Conservation (phyloP, 2,797 vertebrate genomes). For the Numenius phaeopus region DNA sequence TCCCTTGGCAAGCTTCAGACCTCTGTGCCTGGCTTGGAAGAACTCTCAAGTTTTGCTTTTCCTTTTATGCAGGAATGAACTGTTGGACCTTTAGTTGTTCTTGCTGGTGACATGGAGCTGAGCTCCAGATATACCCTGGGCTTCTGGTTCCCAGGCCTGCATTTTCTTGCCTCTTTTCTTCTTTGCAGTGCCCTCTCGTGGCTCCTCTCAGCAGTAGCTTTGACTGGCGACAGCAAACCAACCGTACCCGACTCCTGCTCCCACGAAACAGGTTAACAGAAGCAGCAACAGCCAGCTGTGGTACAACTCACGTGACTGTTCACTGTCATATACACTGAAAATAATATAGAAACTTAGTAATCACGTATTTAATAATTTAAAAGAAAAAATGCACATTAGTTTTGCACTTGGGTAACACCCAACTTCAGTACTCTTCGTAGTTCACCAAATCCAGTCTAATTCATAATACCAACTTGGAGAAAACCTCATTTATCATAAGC, state of each 20-base stretch:
- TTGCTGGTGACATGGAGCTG: not conserved
- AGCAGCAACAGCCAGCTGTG: not conserved
- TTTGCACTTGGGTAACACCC: not conserved
- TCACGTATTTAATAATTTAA: not conserved
- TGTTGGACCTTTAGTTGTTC: not conserved
- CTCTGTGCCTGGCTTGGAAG: not conserved
- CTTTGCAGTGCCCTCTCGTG: constrained; percentile 49
- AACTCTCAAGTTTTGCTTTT: not conserved
- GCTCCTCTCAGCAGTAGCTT: not conserved
- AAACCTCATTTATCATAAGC: not conserved
- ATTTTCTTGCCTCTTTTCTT: not conserved
- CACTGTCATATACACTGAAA: not conserved
- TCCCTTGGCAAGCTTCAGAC: not conserved
- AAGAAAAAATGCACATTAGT: not conserved
- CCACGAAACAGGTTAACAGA: not conserved
- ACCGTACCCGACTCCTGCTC: rapidly evolving
- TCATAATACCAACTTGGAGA: not conserved
- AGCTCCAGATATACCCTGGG: not conserved
- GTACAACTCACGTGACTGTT: not conserved
- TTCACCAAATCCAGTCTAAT: not conserved
- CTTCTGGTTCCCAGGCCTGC: not conserved
- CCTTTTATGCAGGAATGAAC: not conserved
- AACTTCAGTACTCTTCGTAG: not conserved
- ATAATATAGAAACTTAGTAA: not conserved
- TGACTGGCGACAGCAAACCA: not conserved